Percentiles rank a stretch among this genome's conserved stretches.
Evolutionary conservation across 1,140 invertebrate species (phyloP).

Genomic region (Zaprionus ornatus): DNA sequence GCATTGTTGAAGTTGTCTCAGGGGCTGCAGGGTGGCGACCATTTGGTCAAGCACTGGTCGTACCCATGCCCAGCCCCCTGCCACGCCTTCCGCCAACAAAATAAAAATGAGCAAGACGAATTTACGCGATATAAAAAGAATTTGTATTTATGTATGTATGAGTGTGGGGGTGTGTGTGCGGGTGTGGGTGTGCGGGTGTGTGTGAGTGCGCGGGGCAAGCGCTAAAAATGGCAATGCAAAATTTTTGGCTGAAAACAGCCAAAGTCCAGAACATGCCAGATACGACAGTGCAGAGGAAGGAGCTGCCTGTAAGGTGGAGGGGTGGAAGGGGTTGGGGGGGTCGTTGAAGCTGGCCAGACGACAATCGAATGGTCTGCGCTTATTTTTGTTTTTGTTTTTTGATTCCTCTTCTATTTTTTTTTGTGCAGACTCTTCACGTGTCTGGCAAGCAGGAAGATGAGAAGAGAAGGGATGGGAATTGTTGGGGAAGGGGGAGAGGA

Average conservation of each 20-base stretch:
- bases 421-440: constrained; percentile 22
- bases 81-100: constrained; percentile 6
- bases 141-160: constrained; percentile 24
- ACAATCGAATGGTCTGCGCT: constrained; percentile 60
- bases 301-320: neutral
- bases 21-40: constrained; percentile 75
- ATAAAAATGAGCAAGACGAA: constrained; percentile 73
- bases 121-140: constrained; percentile 75
- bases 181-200: constrained; percentile 7
- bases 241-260: constrained; percentile 52
- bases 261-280: constrained; percentile 28
- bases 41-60: constrained; percentile 74
- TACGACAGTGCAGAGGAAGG: neutral
- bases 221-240: constrained; percentile 76
- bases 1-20: constrained; percentile 60
- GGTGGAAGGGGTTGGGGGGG: neutral
- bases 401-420: constrained; percentile 14
- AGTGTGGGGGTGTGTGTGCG: constrained; percentile 8
- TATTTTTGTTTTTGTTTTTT: constrained; percentile 24
- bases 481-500: neutral
- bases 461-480: neutral
- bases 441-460: neutral
- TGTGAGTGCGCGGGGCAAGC: constrained; percentile 42
- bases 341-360: constrained; percentile 58
- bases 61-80: constrained; percentile 1